Percentiles rank a stretch among this genome's conserved stretches.
Conservation (phyloP, 64 coral and sea anemone species). For the Porites australiensis region DNA sequence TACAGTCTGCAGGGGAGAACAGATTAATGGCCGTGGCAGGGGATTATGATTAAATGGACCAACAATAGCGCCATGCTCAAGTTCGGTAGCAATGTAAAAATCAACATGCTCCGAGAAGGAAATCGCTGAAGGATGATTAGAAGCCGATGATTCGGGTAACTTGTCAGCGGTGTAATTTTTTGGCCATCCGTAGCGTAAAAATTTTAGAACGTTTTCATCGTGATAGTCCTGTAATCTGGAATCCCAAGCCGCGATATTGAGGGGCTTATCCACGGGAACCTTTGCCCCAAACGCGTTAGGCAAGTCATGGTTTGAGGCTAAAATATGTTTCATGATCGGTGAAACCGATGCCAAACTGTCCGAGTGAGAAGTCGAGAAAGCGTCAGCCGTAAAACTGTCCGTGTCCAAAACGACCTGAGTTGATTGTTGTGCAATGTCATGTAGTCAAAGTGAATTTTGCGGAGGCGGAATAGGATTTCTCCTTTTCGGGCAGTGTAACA, state of each 20-base stretch:
- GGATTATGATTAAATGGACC: too few species aligned
- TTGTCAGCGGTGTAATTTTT: too few species aligned
- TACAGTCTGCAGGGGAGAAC: too few species aligned
- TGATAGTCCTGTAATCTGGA: not conserved
- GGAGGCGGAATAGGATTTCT: not conserved
- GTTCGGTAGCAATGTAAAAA: too few species aligned
- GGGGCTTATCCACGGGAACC: not conserved
- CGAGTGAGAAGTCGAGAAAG: not conserved
- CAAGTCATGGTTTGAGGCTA: not conserved
- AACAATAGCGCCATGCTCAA: too few species aligned
- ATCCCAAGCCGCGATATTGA: not conserved
- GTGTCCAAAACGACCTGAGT: not conserved
- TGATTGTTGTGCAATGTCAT: not conserved
- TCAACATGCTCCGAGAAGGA: too few species aligned
- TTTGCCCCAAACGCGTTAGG: conserved; percentile 25
- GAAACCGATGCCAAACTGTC: not conserved
- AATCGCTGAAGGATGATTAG: too few species aligned
- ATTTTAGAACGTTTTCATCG: not conserved
- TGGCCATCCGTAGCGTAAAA: too few species aligned
- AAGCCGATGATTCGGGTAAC: too few species aligned
- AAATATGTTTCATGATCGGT: conserved; percentile 1
- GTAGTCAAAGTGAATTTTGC: not conserved
- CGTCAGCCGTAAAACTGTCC: not conserved
- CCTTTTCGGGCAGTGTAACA: conserved; percentile 30
- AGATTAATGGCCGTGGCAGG: too few species aligned